Percentiles rank a stretch among this genome's conserved stretches.
These are phyloP conservation scores for Paracyclopina nana DNA, from an alignment of 1,140 invertebrate species.

Conservation along the genomic window DNA sequence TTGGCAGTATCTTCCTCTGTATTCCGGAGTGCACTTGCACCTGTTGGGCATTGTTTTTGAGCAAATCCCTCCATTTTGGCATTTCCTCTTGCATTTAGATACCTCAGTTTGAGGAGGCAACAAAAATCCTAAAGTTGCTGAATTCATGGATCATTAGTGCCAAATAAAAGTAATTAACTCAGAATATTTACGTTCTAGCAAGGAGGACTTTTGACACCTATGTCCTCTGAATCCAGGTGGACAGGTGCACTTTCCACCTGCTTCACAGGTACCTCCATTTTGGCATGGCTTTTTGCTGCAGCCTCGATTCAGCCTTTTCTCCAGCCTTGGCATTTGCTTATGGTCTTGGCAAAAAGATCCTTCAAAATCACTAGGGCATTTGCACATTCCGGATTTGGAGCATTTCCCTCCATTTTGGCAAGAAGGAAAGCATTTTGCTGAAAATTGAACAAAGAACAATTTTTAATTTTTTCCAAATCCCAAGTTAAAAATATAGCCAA, in stretches of 20 bases:
- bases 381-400: slow-evolving; percentile 11
- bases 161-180: not conserved
- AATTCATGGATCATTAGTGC: not conserved
- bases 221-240: not conserved
- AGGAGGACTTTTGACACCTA: not conserved
- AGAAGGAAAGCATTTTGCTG: slow-evolving; percentile 12
- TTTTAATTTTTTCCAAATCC: not conserved
- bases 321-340: not conserved
- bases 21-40: slow-evolving; percentile 13
- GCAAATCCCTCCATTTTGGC: slow-evolving; percentile 17
- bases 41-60: not conserved
- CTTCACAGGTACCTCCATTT: too few species aligned
- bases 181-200: not conserved
- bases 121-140: not conserved
- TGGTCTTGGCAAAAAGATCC: slow-evolving; percentile 16
- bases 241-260: too few species aligned
- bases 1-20: slow-evolving; percentile 15
- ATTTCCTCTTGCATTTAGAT: slow-evolving; percentile 7
- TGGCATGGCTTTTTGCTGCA: too few species aligned
- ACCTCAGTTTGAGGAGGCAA: not conserved
- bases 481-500: too few species aligned
- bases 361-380: slow-evolving; percentile 15
- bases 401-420: slow-evolving; percentile 18
- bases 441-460: not conserved
- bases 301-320: not conserved